phyloP scores from a whole-genome alignment of 2,113 vertebrate species.

The Saccopteryx bilineata region DNA sequence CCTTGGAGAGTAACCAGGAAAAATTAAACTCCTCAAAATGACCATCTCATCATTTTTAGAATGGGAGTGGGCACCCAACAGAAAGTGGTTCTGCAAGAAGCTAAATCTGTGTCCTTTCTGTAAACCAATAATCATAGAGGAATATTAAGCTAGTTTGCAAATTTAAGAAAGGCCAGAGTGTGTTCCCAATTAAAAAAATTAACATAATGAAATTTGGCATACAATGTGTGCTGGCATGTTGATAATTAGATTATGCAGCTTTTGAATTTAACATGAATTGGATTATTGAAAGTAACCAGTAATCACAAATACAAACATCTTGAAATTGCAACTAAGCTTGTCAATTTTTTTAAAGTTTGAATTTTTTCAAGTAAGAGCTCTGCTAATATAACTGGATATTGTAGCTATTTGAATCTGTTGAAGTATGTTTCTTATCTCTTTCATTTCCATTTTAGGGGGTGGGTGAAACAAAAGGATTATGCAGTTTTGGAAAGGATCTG shows the following conservation, averaged over 20 bases:
- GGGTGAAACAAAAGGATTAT: conserved; percentile 89
- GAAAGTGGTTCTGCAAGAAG: neutral
- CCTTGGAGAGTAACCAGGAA: neutral
- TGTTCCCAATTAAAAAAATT: conserved; percentile 29
- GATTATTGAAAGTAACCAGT: conserved; percentile 60
- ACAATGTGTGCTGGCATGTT: neutral
- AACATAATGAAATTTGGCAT: conserved; percentile 49
- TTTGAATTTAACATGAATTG: conserved; percentile 48
- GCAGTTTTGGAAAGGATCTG: conserved; percentile 88
- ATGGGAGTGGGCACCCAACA: neutral
- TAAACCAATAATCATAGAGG: conserved; percentile 73
- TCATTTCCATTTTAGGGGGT: conserved; percentile 52
- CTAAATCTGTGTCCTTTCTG: conserved; percentile 29
- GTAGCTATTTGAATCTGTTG: conserved; percentile 69
- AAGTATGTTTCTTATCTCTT: conserved; percentile 50
- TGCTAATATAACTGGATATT: conserved; percentile 72
- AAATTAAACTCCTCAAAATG: neutral
- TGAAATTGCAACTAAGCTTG: conserved; percentile 59
- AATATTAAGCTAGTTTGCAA: conserved; percentile 72
- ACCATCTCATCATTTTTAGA: neutral
- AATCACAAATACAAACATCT: conserved; percentile 74
- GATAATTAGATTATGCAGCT: conserved; percentile 24
- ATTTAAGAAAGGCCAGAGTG: conserved; percentile 51
- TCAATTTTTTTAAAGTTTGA: conserved; percentile 64
- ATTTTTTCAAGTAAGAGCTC: conserved; percentile 63